A percentile compares a stretch with the other conserved stretches of the same genome.
These are phyloP conservation scores for Holacanthella duospinosa DNA, from an alignment of 2,888 invertebrate species.

Conservation along the genomic window DNA sequence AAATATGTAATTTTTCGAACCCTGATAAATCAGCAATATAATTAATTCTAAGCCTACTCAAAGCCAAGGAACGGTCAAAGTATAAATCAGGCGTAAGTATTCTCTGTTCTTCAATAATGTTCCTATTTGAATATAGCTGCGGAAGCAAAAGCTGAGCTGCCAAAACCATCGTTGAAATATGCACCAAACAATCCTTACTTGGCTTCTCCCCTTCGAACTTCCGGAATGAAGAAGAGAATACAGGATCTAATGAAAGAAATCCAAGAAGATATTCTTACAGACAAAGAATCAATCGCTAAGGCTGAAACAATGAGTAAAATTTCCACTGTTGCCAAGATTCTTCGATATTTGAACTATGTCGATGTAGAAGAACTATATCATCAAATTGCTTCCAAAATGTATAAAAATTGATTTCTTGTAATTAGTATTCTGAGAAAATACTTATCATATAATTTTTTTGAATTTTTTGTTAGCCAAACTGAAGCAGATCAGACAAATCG, in stretches of 20 bases:
- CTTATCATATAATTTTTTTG: too few species aligned
- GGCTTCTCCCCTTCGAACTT: constrained; percentile 19
- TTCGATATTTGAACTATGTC: constrained; percentile 33
- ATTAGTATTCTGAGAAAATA: too few species aligned
- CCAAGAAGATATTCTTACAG: constrained; percentile 16
- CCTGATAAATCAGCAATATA: too few species aligned
- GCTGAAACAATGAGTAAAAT: constrained; percentile 29
- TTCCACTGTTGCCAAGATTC: constrained; percentile 29
- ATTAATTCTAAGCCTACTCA: too few species aligned
- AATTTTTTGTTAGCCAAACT: constrained; percentile 4
- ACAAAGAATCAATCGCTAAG: constrained; percentile 24
- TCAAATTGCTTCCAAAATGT: constrained; percentile 19
- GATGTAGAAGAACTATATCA: constrained; percentile 36
- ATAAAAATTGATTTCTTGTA: constrained; percentile 4
- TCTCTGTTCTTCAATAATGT: not conserved
- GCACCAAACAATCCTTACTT: constrained; percentile 27
- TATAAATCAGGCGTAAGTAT: too few species aligned
- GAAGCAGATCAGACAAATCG: constrained; percentile 11
- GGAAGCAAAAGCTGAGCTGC: constrained; percentile 10
- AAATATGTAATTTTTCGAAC: too few species aligned
- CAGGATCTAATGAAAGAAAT: constrained; percentile 24
- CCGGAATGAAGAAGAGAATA: constrained; percentile 20
- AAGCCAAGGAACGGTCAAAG: too few species aligned
- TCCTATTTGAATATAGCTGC: not conserved
- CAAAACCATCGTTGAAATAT: constrained; percentile 19